phyloP scores from a whole-genome alignment of 1,140 invertebrate species.

The Eueides isabella region DNA sequence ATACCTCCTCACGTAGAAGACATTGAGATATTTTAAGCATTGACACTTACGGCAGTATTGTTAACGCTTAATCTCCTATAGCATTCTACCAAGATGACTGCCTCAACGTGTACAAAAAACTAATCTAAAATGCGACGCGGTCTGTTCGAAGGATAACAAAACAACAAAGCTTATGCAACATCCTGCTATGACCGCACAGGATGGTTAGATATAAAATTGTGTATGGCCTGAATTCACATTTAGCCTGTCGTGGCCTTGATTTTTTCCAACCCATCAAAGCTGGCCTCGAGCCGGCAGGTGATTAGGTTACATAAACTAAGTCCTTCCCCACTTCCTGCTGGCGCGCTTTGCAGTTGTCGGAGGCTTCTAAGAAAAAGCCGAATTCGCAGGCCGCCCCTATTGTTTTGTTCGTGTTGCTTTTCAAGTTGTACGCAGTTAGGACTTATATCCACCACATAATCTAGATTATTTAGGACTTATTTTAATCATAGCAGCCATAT shows the following conservation, averaged over 20 bases:
- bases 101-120: slow-evolving; percentile 65
- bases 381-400: slow-evolving; percentile 67
- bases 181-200: slow-evolving; percentile 67
- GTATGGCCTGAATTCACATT: slow-evolving; percentile 62
- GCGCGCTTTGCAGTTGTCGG: slow-evolving; percentile 76
- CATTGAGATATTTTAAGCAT: slow-evolving; percentile 27
- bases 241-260: slow-evolving; percentile 74
- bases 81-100: slow-evolving; percentile 51
- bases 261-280: slow-evolving; percentile 66
- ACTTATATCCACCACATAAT: slow-evolving; percentile 31
- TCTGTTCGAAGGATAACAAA: slow-evolving; percentile 72
- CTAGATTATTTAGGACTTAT: neutral
- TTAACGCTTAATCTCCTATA: slow-evolving; percentile 58
- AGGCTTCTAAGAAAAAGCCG: slow-evolving; percentile 77
- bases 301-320: slow-evolving; percentile 82
- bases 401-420: slow-evolving; percentile 74
- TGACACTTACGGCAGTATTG: slow-evolving; percentile 41
- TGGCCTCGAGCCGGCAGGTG: slow-evolving; percentile 79
- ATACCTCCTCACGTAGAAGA: slow-evolving; percentile 34
- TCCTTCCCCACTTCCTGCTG: slow-evolving; percentile 79
- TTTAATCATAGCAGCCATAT: neutral
- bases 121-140: slow-evolving; percentile 76
- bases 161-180: slow-evolving; percentile 80
- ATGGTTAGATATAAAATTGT: slow-evolving; percentile 69
- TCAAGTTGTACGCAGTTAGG: slow-evolving; percentile 61